A percentile compares a stretch with the other conserved stretches of the same genome.
Conservation (phyloP, 2,113 vertebrate species). For the Sturnus vulgaris region DNA sequence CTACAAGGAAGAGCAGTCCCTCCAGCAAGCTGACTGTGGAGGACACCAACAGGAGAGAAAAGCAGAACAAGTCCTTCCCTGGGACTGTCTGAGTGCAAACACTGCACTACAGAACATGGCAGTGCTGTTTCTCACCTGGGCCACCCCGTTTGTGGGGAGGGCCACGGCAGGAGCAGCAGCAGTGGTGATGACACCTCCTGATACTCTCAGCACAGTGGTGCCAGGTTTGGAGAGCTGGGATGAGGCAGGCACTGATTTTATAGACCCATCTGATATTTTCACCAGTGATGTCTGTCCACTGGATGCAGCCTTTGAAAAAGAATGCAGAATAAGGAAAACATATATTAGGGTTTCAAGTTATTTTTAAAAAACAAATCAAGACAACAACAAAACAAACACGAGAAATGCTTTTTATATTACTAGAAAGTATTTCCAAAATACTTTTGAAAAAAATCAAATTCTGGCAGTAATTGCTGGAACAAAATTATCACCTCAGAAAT, state of each 20-base stretch:
- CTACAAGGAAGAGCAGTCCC: background rate
- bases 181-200: conserved; percentile 90
- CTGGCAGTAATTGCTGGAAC: background rate
- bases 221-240: conserved; percentile 90
- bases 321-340: background rate
- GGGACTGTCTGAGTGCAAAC: background rate
- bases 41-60: background rate
- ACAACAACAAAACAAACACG: background rate
- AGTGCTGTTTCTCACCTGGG: conserved; percentile 68
- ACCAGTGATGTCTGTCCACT: conserved; percentile 84
- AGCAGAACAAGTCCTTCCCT: background rate
- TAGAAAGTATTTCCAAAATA: background rate
- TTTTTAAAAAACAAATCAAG: background rate
- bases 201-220: conserved; percentile 89
- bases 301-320: conserved; percentile 75
- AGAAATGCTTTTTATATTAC: background rate
- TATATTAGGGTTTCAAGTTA: background rate
- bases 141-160: conserved; percentile 70
- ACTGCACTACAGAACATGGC: background rate
- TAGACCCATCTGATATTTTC: conserved; percentile 88
- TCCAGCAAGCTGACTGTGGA: background rate
- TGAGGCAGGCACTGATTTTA: conserved; percentile 84
- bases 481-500: background rate
- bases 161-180: conserved; percentile 77
- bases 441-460: background rate